Conservation (phyloP, 2,797 vertebrate species). For the Tragelaphus eurycerus region DNA sequence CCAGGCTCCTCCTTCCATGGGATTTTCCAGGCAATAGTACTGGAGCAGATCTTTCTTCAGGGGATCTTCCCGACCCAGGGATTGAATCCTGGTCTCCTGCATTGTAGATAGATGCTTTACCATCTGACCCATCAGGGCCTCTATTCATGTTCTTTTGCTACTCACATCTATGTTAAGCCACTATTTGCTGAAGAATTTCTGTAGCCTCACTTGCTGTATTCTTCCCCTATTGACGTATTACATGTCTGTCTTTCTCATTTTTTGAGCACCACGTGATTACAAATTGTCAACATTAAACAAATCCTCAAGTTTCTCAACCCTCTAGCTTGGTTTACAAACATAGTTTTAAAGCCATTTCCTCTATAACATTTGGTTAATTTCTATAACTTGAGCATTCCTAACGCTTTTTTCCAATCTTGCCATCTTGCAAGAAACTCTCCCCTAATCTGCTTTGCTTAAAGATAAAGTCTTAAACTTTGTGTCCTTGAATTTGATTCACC, state of each 20-base stretch:
- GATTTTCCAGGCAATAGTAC: too few relatives aligned
- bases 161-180: not conserved
- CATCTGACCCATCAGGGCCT: too few relatives aligned
- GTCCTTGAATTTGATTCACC: not conserved
- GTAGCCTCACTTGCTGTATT: not conserved
- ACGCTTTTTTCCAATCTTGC: not conserved
- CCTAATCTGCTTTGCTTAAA: not conserved
- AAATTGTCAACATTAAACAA: not conserved
- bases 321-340: not conserved
- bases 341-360: not conserved
- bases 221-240: not conserved
- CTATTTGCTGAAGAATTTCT: not conserved
- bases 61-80: too few relatives aligned
- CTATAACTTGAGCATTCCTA: not conserved
- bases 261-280: not conserved
- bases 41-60: too few relatives aligned
- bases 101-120: too few relatives aligned
- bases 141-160: not conserved
- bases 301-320: not conserved
- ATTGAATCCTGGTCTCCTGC: too few relatives aligned
- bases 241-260: not conserved
- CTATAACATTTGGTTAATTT: not conserved
- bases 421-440: not conserved
- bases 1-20: too few relatives aligned
- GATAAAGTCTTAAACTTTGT: not conserved